Conservation (phyloP, 2,888 invertebrate species). For the Epistrophe grossulariae region DNA sequence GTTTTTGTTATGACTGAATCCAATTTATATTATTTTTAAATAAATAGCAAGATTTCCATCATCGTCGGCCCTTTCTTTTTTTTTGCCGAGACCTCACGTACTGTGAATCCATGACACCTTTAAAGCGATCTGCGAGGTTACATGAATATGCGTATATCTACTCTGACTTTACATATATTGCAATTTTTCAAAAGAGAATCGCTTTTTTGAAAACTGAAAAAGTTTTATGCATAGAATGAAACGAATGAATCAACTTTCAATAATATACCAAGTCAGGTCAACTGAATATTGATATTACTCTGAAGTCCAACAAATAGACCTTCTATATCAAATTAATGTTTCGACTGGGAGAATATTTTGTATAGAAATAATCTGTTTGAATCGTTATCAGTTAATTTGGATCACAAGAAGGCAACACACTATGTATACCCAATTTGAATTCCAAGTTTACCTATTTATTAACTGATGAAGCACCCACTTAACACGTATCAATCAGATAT, state of each 20-base stretch:
- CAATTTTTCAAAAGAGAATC: background rate
- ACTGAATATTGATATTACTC: background rate
- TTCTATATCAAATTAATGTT: background rate
- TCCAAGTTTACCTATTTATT: background rate
- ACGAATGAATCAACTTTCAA: background rate
- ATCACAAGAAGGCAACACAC: background rate
- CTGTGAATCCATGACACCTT: background rate
- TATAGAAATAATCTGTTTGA: constrained; percentile 6
- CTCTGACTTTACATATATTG: background rate
- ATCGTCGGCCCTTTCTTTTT: too few relatives aligned
- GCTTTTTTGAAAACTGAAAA: background rate
- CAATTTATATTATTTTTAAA: too few relatives aligned
- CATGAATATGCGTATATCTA: too few relatives aligned
- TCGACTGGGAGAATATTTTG: background rate
- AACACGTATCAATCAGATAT: background rate
- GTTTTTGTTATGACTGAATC: too few relatives aligned
- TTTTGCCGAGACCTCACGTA: too few relatives aligned
- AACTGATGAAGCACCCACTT: background rate
- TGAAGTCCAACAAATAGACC: background rate
- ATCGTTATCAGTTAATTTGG: background rate
- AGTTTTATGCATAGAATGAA: too few relatives aligned
- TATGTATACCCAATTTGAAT: background rate
- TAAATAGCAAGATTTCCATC: background rate
- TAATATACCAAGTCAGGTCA: background rate
- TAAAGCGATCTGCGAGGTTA: background rate